Base-by-base conservation (phyloP, 2,113 vertebrate species). In the Melozone crissalis region DNA sequence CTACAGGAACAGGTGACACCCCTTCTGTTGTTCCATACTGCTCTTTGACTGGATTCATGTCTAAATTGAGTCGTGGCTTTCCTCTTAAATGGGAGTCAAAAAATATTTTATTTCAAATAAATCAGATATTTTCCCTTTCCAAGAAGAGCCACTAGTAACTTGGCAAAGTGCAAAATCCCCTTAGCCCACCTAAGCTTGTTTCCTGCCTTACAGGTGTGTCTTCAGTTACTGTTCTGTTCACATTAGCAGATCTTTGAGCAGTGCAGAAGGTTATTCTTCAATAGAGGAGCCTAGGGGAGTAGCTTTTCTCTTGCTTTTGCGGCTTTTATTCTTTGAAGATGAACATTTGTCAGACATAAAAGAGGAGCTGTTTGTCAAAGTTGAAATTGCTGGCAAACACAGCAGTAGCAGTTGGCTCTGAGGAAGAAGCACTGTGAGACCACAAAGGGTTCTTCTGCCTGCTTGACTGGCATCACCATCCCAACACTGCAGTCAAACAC, bases 281-380 rank as follows among this genome's bases (percentile, higher is more conserved):
- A 31, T 6, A 39, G 43, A 63, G 65, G 8, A 91, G 57, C 89
- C 89, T 43, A n/a, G 15, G 31, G 79, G 47, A 37, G 37, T n/a
- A 84, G 52, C 57, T 91, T 75, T 92, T 72, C 65, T 84, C 41
- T 81, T 81, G 68, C 65, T 93, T 93, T 93, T 84, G 61, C 87
- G 49, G 33, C 27, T 94, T 81, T 84, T 72, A 54, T 74, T 78
- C 73, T 89, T n/a, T 89, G 76, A 86, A 91, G 41, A 81, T 39
- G 19, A 96, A 78, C 65, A 57, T 89, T 89, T 81, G 73, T 71
- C 73, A 68, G 52, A 78, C n/a, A n/a, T n/a, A 78, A 91, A 95
- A 95, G 43, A 81, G 35, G 44, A 84, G 66, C 24, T 81, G 23
- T 78, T 87, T 74, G 78, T 88, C 51, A 73, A 87, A 93, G 35